phyloP scores from a whole-genome alignment of 1,140 invertebrate species.

The Muscidifurax raptorellus region DNA sequence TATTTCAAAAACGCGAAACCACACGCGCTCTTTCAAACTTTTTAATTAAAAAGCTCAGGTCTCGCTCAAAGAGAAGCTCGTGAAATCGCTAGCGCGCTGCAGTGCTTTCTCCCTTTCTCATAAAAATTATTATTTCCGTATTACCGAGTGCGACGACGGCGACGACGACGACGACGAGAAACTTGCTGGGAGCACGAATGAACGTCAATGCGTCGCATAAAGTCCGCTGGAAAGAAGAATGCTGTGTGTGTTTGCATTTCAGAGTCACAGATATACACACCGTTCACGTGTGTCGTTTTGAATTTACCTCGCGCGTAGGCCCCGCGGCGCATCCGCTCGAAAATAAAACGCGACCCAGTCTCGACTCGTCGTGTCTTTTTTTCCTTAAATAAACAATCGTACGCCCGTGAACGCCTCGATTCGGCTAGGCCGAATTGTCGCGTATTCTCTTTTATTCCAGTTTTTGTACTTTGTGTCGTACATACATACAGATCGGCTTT shows the following conservation, averaged over 20 bases:
- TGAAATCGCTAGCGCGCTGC: background rate
- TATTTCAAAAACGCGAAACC: conserved; percentile 9
- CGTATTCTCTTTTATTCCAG: background rate
- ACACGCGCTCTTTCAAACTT: background rate
- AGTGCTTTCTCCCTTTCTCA: conserved; percentile 1
- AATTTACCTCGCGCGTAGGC: conserved; percentile 9
- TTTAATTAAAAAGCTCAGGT: conserved; percentile 29
- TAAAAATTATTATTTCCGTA: conserved; percentile 7
- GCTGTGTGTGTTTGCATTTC: conserved; percentile 6
- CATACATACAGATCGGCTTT: too few species aligned
- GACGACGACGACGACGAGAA: background rate
- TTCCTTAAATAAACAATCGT: conserved; percentile 43
- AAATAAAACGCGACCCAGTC: conserved; percentile 12
- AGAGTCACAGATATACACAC: background rate
- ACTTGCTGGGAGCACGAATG: background rate
- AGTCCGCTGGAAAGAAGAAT: conserved; percentile 7
- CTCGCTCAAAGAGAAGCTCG: background rate
- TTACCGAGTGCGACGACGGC: background rate
- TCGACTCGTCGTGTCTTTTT: background rate
- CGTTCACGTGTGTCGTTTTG: conserved; percentile 21
- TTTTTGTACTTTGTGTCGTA: background rate
- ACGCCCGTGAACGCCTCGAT: background rate
- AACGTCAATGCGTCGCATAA: conserved; percentile 7
- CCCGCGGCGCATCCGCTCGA: background rate
- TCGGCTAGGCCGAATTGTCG: conserved; percentile 15